phyloP scores from a whole-genome alignment of 1,140 invertebrate genomes.

The Achatina immaculata region DNA sequence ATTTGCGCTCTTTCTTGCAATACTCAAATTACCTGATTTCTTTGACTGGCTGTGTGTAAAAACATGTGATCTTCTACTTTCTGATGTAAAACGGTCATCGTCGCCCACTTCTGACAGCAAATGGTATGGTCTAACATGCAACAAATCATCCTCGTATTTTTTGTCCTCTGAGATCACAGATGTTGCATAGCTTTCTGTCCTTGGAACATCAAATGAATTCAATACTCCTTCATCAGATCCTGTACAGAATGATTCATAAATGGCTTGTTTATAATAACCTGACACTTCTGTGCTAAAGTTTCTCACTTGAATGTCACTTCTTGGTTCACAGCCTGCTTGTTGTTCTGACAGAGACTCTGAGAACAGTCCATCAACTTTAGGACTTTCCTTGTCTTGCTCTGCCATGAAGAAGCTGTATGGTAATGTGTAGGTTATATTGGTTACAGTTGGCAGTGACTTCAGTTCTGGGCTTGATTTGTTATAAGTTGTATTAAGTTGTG shows the following conservation, averaged over 20 bases:
- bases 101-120: background rate
- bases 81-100: background rate
- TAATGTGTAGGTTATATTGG: background rate
- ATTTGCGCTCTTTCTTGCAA: background rate
- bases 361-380: background rate
- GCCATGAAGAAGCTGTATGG: background rate
- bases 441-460: background rate
- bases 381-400: background rate
- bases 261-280: too few species aligned
- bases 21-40: background rate
- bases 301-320: background rate
- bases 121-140: background rate
- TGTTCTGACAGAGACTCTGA: background rate
- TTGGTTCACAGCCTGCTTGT: background rate
- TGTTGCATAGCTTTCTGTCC: background rate
- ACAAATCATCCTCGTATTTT: background rate
- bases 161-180: background rate
- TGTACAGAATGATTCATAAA: background rate
- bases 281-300: background rate
- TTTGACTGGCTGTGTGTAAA: background rate
- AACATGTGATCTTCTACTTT: background rate
- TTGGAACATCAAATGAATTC: background rate
- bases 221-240: background rate
- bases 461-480: background rate
- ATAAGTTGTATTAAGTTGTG: background rate